Conservation (phyloP, 2,888 invertebrate genomes). For the Drosophila kuntzei region DNA sequence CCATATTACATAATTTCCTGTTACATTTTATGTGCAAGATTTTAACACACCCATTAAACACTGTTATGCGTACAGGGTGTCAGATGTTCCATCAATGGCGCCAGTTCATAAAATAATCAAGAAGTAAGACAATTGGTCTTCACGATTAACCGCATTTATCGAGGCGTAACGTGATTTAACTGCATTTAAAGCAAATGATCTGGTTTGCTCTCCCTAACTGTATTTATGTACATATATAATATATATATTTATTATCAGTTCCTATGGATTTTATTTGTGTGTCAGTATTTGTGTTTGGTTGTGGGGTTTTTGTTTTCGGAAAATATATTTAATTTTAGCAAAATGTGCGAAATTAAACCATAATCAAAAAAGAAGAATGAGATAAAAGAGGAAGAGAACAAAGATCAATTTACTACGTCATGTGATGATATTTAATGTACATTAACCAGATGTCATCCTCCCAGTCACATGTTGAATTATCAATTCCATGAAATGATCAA, state of each 20-base stretch:
- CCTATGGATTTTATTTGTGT: slow-evolving; percentile 18
- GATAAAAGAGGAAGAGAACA: neutral
- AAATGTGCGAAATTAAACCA: slow-evolving; percentile 42
- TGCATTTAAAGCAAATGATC: slow-evolving; percentile 70
- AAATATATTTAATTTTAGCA: slow-evolving; percentile 38
- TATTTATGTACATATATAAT: neutral
- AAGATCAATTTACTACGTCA: slow-evolving; percentile 21
- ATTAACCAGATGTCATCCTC: slow-evolving; percentile 16
- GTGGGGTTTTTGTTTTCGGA: slow-evolving; percentile 23
- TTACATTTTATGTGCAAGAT: too few species aligned
- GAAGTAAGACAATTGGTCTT: slow-evolving; percentile 48
- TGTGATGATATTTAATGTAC: slow-evolving; percentile 10
- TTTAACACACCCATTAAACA: neutral
- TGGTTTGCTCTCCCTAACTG: slow-evolving; percentile 56
- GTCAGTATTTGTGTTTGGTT: slow-evolving; percentile 5
- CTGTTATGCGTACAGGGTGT: slow-evolving; percentile 21
- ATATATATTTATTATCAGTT: slow-evolving; percentile 45
- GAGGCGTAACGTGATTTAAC: slow-evolving; percentile 77
- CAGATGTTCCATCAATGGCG: slow-evolving; percentile 7
- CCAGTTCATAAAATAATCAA: slow-evolving; percentile 28
- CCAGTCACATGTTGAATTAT: slow-evolving; percentile 6
- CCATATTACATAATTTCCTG: too few species aligned
- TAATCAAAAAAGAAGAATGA: slow-evolving; percentile 8
- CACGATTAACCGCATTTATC: slow-evolving; percentile 76
- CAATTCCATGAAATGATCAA: slow-evolving; percentile 10